Base-by-base conservation (phyloP, 92 coral and sea anemone species). In the Scolanthus callimorphus region DNA sequence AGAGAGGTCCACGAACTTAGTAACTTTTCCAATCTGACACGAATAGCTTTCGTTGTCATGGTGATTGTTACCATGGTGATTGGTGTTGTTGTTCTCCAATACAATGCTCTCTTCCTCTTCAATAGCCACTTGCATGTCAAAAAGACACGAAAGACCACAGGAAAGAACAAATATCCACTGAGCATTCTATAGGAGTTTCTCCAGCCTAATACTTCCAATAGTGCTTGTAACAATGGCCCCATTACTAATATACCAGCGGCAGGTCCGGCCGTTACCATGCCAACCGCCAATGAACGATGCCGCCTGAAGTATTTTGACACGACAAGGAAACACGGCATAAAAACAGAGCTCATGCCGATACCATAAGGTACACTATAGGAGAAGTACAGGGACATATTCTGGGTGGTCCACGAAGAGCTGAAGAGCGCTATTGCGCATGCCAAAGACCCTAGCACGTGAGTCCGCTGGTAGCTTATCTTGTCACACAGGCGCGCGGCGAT, bases 381-480 rank as follows among this genome's bases (percentile, higher is more conserved):
- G 3, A 69, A 50, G 39, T 65, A 73, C 4, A 80, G 56, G 27
- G 20, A 46, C 2, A 51, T 15, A 21, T 70, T 73, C 37, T 50
- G 58, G 25, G 31, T 65, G 8, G 76, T 76, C 49, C 57, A 63
- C 29, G 86, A 80, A 41, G 86, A 76, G 27, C 63, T 29, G 20
- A 62, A 31, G 4, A 80, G 69, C 56, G 69, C 71, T 17, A 73
- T 22, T 11, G 81, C 58, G 44, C 73, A 80, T 10, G 68, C 24
- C 29, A 80, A 55, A 12, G 82, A 72, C 6, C 86, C 86, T 2
- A 63, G 27, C 29, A 80, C 20, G 24, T 73, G 57, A 22, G 73
- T 62, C 50, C 55, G n/a, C 30, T 73, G 81, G 30, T 68, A 58
- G 39, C 76, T 76, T 4, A 65, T 64, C 4, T 70, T 68, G 23